Evolutionary conservation across 2,113 vertebrate genomes (phyloP), one percentile per base, ranked within the genome.

Genomic region (Pachypanchax playfairii): DNA sequence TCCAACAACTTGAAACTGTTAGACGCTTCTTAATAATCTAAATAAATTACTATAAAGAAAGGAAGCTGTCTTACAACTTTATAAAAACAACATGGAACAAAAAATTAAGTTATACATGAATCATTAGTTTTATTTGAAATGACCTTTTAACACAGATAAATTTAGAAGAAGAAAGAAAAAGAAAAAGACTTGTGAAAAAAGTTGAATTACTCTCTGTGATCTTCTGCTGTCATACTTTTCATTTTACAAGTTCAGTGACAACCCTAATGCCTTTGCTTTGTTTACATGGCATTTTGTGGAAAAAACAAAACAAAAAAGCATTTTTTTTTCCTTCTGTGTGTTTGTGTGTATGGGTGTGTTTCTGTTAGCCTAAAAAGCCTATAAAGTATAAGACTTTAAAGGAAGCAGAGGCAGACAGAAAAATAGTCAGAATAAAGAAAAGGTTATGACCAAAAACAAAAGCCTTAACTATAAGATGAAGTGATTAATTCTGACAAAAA

Each of bases 391-490:
- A 9, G 18, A 36, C 29, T 63, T 46, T 24, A 42, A 47, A 57
- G 18, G 18, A 2, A 48, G 9, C 0, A 22, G 22, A 17, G 26
- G 62, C 8, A 36, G 9, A 24, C 26, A 43, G 3, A 42, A 29
- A 54, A 14, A 7, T 31, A 31, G 11, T 29, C 28, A 29, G 28
- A 29, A 29, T 38, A 2, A 39, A 25, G 1, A 15, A 53, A 15
- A 28, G 5, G 17, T 18, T 13, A n/a, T 49, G 29, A 11, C 6
- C 9, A 26, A 4, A 52, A 58, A 56, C 12, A 75, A 29, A 70
- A 10, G 10, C 33, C 33, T 12, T 9, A 35, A 35, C 28, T 29
- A 41, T 56, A 25, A 31, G 20, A 53, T 48, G 11, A 7, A 33
- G 15, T 33, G 20, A 10, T 20, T 26, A 25, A 11, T 41, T 1